Base-by-base conservation (phyloP, 2,113 vertebrate genomes). In the Paramisgurnus dabryanus region DNA sequence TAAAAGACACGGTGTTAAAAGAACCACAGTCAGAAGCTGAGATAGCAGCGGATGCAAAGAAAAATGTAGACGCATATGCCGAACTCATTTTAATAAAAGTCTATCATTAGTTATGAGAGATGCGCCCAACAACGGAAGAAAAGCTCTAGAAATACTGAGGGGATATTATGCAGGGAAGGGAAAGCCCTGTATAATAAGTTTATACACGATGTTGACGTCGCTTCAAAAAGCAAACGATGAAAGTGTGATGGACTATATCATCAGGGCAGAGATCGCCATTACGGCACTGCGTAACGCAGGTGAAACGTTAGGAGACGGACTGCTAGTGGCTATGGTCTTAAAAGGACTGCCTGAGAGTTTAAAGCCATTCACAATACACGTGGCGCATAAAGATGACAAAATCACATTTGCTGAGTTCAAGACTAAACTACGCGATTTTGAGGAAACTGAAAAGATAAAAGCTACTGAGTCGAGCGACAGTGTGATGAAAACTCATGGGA, bases 331-430 rank as follows among this genome's bases (percentile, higher is more conserved):
- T n/a, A 73, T 80, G 78, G 68, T 65, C 0, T 50, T 87, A 7
- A 77, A 82, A 11, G 83, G 85, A 17, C 41, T 85, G 43, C 81
- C 74, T 12, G 79, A 77, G n/a, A 73, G 53, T 34, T 82, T 77
- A 39, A 85, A 83, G 27, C 83, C 76, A 76, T 78, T 81, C 13
- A 43, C 78, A 18, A 76, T 83, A 41, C 67, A 85, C 55, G 55
- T 85, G 4, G 41, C 79, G 7, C 79, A 82, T 43, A 50, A 6
- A 8, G 63, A 83, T 0, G 66, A 22, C 22, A 22, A 22, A 22
- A 22, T 22, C 22, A 22, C 22, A 1, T 22, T 22, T 22, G 22
- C 22, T 22, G 22, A 22, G 22, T 22, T 22, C 22, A 22, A 22
- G 22, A 22, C 22, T 22, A 22, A 22, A 22, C 22, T 22, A 22